phyloP scores from a whole-genome alignment of 23 tunicate genomes.

The Trididemnum nubilum region DNA sequence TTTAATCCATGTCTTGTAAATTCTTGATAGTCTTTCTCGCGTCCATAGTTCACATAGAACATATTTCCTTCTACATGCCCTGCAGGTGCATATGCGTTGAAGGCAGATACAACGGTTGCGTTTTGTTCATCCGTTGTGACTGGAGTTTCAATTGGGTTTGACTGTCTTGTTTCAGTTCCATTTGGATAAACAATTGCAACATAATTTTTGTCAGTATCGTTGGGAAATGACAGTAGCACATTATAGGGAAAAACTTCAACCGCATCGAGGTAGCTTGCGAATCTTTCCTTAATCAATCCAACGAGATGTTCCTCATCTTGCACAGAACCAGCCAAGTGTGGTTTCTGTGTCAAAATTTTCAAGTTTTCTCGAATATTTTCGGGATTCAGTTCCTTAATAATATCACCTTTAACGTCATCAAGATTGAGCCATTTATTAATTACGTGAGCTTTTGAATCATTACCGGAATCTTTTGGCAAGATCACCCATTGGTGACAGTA shows the following conservation, averaged over 20 bases:
- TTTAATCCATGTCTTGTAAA: constrained; percentile 34
- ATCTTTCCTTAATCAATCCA: constrained; percentile 43
- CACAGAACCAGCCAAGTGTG: constrained; percentile 74
- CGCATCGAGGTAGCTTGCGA: constrained; percentile 53
- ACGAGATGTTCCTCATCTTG: constrained; percentile 64
- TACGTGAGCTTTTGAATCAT: too few species aligned
- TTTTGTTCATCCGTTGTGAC: constrained; percentile 47
- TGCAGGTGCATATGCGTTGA: constrained; percentile 67
- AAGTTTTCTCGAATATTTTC: constrained; percentile 54
- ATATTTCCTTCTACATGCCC: constrained; percentile 74
- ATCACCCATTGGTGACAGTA: too few species aligned
- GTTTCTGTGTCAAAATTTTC: constrained; percentile 40
- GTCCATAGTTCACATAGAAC: constrained; percentile 91
- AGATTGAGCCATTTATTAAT: neutral
- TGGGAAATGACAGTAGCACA: constrained; percentile 79
- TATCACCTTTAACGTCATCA: constrained; percentile 2
- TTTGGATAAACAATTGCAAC: constrained; percentile 51
- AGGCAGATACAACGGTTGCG: constrained; percentile 38
- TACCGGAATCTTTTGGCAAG: too few species aligned
- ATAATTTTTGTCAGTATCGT: constrained; percentile 61
- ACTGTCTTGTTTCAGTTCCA: constrained; percentile 43
- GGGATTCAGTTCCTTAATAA: constrained; percentile 44
- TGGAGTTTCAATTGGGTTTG: constrained; percentile 49
- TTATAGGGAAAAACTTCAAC: constrained; percentile 71
- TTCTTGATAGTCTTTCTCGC: constrained; percentile 71